A percentile compares a stretch with the other conserved stretches of the same genome.
Evolutionary conservation across 2,888 invertebrate species (phyloP).

Genomic region (Serrognathus titanus): DNA sequence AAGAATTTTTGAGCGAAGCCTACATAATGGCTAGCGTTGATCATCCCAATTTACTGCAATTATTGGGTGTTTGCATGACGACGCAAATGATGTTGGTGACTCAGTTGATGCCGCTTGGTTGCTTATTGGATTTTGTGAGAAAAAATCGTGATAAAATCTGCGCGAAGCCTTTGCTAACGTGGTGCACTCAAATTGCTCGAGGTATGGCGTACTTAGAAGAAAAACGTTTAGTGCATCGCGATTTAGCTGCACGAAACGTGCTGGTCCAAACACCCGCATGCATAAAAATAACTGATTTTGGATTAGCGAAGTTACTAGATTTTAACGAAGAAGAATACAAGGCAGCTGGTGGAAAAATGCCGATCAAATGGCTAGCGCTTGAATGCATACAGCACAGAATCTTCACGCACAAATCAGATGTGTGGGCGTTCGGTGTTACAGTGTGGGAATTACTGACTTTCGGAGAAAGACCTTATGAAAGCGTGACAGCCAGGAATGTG

Average conservation of each 20-base stretch:
- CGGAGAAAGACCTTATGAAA: slow-evolving; percentile 91
- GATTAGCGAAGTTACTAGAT: slow-evolving; percentile 91
- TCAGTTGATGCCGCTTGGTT: slow-evolving; percentile 95
- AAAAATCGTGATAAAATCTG: slow-evolving; percentile 91
- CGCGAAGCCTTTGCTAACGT: slow-evolving; percentile 89
- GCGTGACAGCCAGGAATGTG: slow-evolving; percentile 86
- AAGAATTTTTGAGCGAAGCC: slow-evolving; percentile 93
- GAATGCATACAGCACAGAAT: slow-evolving; percentile 95
- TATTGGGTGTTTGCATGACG: slow-evolving; percentile 94
- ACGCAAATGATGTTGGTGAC: slow-evolving; percentile 98
- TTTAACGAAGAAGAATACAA: slow-evolving; percentile 94
- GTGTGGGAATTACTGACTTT: slow-evolving; percentile 98
- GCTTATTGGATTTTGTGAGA: slow-evolving; percentile 89
- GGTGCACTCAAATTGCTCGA: slow-evolving; percentile 96
- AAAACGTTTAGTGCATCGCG: slow-evolving; percentile 90
- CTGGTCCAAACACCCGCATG: slow-evolving; percentile 89
- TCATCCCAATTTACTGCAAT: slow-evolving; percentile 88
- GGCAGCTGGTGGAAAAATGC: slow-evolving; percentile 96
- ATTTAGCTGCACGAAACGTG: slow-evolving; percentile 95
- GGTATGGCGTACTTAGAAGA: slow-evolving; percentile 97
- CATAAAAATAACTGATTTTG: slow-evolving; percentile 97
- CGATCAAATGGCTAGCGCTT: slow-evolving; percentile 97
- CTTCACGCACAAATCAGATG: slow-evolving; percentile 97
- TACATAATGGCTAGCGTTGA: slow-evolving; percentile 98
- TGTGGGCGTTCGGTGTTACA: slow-evolving; percentile 98